A percentile compares a stretch with the other conserved stretches of the same genome.
phyloP scores from a whole-genome alignment of 2,888 invertebrate genomes.

The Hirtodrosophila cameraria region DNA sequence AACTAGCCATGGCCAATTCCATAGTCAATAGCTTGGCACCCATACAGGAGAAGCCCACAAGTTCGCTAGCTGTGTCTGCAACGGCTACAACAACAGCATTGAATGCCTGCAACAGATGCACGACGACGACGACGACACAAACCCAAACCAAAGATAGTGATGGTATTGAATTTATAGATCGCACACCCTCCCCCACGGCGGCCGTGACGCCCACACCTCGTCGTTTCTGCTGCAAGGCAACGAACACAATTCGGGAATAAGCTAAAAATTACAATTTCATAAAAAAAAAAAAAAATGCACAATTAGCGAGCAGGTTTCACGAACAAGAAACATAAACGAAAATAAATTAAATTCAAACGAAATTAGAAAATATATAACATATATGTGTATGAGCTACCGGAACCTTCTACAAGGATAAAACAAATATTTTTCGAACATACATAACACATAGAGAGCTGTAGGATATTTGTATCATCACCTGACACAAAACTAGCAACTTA shows the following conservation, averaged over 20 bases:
- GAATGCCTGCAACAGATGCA: slow-evolving; percentile 43
- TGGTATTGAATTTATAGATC: slow-evolving; percentile 83
- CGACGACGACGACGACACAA: slow-evolving; percentile 25
- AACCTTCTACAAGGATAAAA: slow-evolving; percentile 25
- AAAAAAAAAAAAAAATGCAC: slow-evolving; percentile 14
- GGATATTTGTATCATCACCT: slow-evolving; percentile 14
- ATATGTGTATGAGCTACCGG: slow-evolving; percentile 11
- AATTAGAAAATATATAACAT: slow-evolving; percentile 8
- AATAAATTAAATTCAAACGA: neutral
- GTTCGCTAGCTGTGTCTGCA: slow-evolving; percentile 22
- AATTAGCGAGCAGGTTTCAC: slow-evolving; percentile 50
- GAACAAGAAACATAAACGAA: slow-evolving; percentile 7
- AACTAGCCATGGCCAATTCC: slow-evolving; percentile 88
- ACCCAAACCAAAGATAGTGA: slow-evolving; percentile 68
- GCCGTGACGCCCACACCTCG: slow-evolving; percentile 42
- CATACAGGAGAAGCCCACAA: slow-evolving; percentile 77
- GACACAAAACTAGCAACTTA: slow-evolving; percentile 13
- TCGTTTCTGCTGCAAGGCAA: slow-evolving; percentile 47
- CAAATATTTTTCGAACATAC: slow-evolving; percentile 62
- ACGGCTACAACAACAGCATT: slow-evolving; percentile 30
- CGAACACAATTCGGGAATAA: slow-evolving; percentile 51
- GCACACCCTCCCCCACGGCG: slow-evolving; percentile 82
- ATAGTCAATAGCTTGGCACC: slow-evolving; percentile 83
- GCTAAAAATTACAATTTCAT: neutral
- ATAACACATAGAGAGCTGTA: slow-evolving; percentile 3